phyloP scores from a whole-genome alignment of 2,888 invertebrate species.

The Acanthosoma haemorrhoidale region DNA sequence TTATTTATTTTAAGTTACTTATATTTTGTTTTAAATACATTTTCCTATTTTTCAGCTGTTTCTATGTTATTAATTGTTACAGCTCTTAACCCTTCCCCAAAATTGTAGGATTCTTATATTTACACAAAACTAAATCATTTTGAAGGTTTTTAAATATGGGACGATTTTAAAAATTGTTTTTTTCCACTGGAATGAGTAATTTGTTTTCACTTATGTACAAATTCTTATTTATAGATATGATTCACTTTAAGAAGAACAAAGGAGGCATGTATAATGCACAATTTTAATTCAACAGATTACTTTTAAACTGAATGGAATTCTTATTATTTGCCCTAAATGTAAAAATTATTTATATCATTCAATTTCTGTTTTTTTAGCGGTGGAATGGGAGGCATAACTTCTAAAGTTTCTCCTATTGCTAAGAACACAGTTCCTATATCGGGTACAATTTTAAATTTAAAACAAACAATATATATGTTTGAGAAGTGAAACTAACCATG shows the following conservation, averaged over 20 bases:
- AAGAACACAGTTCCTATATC: slow-evolving; percentile 4
- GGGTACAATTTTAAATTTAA: slow-evolving; percentile 9
- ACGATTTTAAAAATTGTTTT: too few species aligned
- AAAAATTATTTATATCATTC: background rate
- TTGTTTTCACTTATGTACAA: background rate
- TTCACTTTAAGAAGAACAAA: background rate
- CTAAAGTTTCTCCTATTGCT: slow-evolving; percentile 5
- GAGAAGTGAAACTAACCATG: background rate
- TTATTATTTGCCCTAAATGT: too few species aligned
- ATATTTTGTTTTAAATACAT: too few species aligned
- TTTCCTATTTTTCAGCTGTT: slow-evolving; percentile 2
- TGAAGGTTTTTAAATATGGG: too few species aligned
- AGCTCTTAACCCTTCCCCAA: too few species aligned
- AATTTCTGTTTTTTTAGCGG: background rate
- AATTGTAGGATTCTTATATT: too few species aligned
- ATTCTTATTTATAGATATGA: background rate
- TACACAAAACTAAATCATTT: too few species aligned
- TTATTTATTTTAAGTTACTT: too few species aligned
- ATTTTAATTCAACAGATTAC: too few species aligned
- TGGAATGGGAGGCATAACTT: slow-evolving; percentile 10
- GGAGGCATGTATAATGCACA: slow-evolving; percentile 3
- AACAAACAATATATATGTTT: background rate
- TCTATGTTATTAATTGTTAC: too few species aligned
- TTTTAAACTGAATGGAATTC: too few species aligned
- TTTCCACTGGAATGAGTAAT: too few species aligned